Base-by-base conservation (phyloP, 2,113 vertebrate species). In the Anoura caudifer region DNA sequence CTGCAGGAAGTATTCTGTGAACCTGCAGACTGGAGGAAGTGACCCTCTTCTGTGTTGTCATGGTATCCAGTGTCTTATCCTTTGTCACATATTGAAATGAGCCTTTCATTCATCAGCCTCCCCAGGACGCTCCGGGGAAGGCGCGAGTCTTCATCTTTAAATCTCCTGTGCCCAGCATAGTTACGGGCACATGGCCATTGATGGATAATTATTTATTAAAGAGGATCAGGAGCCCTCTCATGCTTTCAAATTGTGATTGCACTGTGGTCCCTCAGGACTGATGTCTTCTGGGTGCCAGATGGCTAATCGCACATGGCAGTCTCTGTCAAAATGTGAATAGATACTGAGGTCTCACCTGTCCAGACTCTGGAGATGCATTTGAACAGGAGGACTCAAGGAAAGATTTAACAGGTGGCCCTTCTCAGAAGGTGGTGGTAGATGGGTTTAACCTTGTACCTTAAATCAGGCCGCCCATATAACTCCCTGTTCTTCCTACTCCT, bases 231-330 rank as follows among this genome's bases (percentile, higher is more conserved):
- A 84, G 54, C 59, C 15, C n/a, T 77, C n/a, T 69, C 45, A 13
- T 82, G 75, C 76, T 92, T 92, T 92, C 76, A 70, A 81, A 90
- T 50, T 47, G 38, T 72, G 31, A 50, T 52, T 87, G 14, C 10
- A 45, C 19, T 31, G 16, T 14, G 11, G 63, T 79, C 33, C 43
- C 80, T 75, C n/a, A n/a, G 79, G 75, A 76, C 79, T 75, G 67
- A 41, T 92, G 81, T 85, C 47, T 95, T 90, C 43, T 70, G 43
- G 41, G 76, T 81, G 50, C 83, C 89, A 95, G 87, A 83, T 76
- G 90, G 38, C 63, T 97, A 47, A 87, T 93, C 73, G 59, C 41
- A 41, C 22, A 5, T 8, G 41, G 50, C 87, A 77, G 20, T 95
- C 76, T 90, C 79, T 87, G 43, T 90, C 76, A 47, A 52, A 61